Conservation (phyloP, 2,888 invertebrate genomes). For the Dastarcus helophoroides region DNA sequence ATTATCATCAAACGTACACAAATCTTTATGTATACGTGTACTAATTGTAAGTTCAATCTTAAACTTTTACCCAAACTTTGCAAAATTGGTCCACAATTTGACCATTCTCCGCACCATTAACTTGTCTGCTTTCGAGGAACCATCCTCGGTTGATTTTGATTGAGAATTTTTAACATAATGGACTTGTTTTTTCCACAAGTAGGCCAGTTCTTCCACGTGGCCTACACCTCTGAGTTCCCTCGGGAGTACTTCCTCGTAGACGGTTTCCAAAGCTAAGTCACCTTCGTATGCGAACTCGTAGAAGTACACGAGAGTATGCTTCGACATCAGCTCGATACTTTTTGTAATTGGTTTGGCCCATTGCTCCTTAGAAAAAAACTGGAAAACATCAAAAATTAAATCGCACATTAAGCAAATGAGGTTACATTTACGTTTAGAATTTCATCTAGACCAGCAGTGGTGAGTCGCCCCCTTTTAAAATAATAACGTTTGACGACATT, state of each 20-base stretch:
- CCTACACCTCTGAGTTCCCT: conserved; percentile 12
- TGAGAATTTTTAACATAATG: background rate
- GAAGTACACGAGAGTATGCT: conserved; percentile 13
- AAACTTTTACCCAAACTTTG: conserved; percentile 7
- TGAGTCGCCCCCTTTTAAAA: background rate
- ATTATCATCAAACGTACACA: background rate
- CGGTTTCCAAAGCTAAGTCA: conserved; percentile 8
- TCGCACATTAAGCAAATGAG: background rate
- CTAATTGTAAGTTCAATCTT: background rate
- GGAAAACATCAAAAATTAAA: background rate
- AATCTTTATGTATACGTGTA: background rate
- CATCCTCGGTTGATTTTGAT: no score
- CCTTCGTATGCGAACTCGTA: conserved; percentile 14
- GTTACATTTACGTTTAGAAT: no score
- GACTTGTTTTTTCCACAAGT: conserved; percentile 11
- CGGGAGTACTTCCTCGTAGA: conserved; percentile 3
- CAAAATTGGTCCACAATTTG: conserved; percentile 9
- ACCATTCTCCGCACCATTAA: background rate
- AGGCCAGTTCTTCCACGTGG: conserved; percentile 15
- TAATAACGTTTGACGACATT: no score
- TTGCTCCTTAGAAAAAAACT: conserved; percentile 9
- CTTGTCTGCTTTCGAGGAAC: conserved; percentile 1
- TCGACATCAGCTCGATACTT: conserved; percentile 13
- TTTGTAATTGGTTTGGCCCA: conserved; percentile 14
- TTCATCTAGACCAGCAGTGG: background rate